Conservation (phyloP, 2,888 invertebrate genomes). For the Chrysolina oricalcia region DNA sequence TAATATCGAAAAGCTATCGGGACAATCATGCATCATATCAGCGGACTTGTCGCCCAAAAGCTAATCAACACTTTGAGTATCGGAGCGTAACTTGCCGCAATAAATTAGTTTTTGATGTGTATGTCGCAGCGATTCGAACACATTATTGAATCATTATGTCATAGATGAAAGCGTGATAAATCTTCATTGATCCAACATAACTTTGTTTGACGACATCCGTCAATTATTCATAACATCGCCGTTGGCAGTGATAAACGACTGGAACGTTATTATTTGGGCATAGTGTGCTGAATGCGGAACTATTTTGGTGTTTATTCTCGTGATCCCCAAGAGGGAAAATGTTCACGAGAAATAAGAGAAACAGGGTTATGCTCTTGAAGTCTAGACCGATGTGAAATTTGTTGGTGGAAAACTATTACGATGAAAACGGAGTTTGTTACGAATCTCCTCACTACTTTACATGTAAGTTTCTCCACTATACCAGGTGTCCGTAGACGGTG, state of each 20-base stretch:
- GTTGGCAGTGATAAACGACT: background rate
- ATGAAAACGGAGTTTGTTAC: too few species aligned
- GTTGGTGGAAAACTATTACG: too few species aligned
- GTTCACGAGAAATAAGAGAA: too few species aligned
- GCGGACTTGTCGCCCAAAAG: background rate
- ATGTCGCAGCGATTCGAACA: background rate
- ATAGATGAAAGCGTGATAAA: slow-evolving; percentile 2
- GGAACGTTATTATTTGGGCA: background rate
- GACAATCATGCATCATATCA: background rate
- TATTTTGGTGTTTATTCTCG: background rate
- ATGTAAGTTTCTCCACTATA: too few species aligned
- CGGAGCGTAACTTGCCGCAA: slow-evolving; percentile 2
- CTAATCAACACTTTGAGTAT: slow-evolving; percentile 1
- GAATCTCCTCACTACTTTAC: too few species aligned
- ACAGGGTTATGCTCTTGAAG: too few species aligned
- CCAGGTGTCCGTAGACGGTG: too few species aligned
- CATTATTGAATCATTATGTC: slow-evolving; percentile 10
- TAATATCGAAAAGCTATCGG: too few species aligned
- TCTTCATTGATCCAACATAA: background rate
- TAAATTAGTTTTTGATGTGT: slow-evolving; percentile 12
- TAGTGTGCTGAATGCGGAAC: too few species aligned
- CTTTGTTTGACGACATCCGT: background rate
- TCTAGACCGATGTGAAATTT: too few species aligned
- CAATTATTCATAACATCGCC: background rate
- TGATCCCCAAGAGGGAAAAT: background rate